Evolutionary conservation across 1,140 invertebrate genomes (phyloP).

Genomic region (Acyrthosiphon pisum): DNA sequence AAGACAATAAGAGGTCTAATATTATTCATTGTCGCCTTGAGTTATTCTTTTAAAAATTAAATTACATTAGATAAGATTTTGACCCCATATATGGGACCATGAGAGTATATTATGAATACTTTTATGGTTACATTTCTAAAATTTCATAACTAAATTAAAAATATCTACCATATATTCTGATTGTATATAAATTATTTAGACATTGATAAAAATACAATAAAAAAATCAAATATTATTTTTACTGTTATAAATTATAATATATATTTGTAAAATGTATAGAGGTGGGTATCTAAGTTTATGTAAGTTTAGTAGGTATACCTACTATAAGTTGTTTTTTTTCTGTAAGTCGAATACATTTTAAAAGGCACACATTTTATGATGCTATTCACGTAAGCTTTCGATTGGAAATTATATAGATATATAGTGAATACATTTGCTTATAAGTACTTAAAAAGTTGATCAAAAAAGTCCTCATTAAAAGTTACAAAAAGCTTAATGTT

Average conservation of each 20-base stretch:
- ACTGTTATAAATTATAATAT: neutral
- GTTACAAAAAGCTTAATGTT: neutral
- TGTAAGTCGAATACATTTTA: neutral
- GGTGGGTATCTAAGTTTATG: no score
- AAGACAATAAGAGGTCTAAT: neutral
- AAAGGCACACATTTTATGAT: neutral
- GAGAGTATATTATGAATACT: neutral
- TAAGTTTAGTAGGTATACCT: neutral
- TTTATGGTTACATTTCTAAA: neutral
- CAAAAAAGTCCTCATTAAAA: neutral
- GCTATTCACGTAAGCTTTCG: neutral
- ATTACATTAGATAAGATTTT: conserved; percentile 4
- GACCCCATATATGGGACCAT: neutral
- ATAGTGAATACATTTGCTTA: neutral
- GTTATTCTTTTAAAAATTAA: neutral
- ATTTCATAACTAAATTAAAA: neutral
- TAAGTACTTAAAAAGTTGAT: neutral
- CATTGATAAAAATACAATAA: neutral
- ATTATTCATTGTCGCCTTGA: neutral
- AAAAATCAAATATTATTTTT: neutral
- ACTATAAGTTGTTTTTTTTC: neutral
- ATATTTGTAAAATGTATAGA: no score
- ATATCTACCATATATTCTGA: neutral
- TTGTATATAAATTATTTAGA: neutral
- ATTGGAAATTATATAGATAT: neutral